phyloP scores from a whole-genome alignment of 2,797 vertebrate genomes.

The Propithecus deckenii region DNA sequence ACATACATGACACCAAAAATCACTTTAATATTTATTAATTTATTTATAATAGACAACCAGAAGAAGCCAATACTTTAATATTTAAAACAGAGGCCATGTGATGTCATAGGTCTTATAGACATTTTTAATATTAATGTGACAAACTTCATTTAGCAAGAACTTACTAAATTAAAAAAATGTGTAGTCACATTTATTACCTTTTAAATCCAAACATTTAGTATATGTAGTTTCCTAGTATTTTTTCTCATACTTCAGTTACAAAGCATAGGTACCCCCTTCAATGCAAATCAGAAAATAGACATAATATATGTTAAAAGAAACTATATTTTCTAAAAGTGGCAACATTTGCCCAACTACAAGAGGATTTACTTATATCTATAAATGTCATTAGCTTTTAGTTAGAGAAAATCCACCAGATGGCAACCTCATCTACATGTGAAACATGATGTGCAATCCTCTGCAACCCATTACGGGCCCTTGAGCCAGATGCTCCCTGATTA shows the following conservation, averaged over 20 bases:
- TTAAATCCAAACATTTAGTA: slow-evolving; percentile 42
- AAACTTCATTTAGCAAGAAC: not conserved
- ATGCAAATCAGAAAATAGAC: not conserved
- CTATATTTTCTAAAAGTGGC: slow-evolving; percentile 17
- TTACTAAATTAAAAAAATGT: not conserved
- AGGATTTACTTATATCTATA: not conserved
- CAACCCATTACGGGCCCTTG: slow-evolving; percentile 11
- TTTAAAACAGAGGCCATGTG: slow-evolving; percentile 2
- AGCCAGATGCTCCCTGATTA: slow-evolving; percentile 29
- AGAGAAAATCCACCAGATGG: slow-evolving; percentile 73
- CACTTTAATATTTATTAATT: not conserved
- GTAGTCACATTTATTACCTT: slow-evolving; percentile 12
- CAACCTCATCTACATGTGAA: slow-evolving; percentile 64
- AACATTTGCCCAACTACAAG: not conserved
- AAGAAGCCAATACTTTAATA: not conserved
- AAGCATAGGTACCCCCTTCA: not conserved
- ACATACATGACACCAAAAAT: not conserved
- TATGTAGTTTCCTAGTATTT: not conserved
- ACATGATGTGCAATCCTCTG: not conserved
- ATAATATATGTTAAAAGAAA: slow-evolving; percentile 17
- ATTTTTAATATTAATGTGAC: not conserved
- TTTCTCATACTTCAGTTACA: not conserved
- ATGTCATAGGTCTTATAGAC: not conserved
- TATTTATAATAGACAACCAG: too few relatives aligned
- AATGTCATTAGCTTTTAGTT: slow-evolving; percentile 47